Base-by-base conservation (phyloP, 2,113 vertebrate species). In the Salvelinus fontinalis region DNA sequence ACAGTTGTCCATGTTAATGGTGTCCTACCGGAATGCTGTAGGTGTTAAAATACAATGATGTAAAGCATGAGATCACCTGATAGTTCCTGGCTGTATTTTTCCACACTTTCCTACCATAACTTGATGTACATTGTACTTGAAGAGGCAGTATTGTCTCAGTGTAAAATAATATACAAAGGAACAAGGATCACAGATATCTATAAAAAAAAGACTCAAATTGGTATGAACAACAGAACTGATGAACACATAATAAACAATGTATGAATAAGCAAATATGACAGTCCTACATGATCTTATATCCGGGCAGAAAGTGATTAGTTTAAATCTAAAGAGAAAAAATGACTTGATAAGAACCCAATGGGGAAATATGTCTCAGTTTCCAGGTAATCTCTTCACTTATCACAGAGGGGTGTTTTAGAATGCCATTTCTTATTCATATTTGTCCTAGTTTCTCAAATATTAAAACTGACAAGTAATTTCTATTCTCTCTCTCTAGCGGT, bases 361-460 rank as follows among this genome's bases (percentile, higher is more conserved):
- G 26, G 78, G 68, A 70, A n/a, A 68, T 76, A 44, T 3, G 51
- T 77, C 29, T 70, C 70, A 81, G 74, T 71, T 83, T 74, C 74
- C 62, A 24, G 72, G 77, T 27, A 62, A 83, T 71, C 51, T 75
- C 5, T 31, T 68, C 72, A 76, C 67, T 70, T 68, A 67, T 76
- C 80, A 71, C 64, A 80, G 70, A 48, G 31, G 57, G 20, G 70
- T 39, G 67, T 71, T 66, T 71, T 69, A 73, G 78, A 6, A 81
- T 80, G 57, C 51, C 68, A 75, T 81, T 82, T 49, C 74, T 83
- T 60, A 78, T 82, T 87, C 62, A 72, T 76, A 73, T 76, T 67
- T 34, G 70, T 87, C 5, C 51, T 54, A 51, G 74, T 79, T 60
- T 73, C 59, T 71, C 79, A 76, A 62, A 31, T 57, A 75, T 60